Evolutionary conservation across 2,888 invertebrate species (phyloP).

Genomic region (Eupithecia exiguata): DNA sequence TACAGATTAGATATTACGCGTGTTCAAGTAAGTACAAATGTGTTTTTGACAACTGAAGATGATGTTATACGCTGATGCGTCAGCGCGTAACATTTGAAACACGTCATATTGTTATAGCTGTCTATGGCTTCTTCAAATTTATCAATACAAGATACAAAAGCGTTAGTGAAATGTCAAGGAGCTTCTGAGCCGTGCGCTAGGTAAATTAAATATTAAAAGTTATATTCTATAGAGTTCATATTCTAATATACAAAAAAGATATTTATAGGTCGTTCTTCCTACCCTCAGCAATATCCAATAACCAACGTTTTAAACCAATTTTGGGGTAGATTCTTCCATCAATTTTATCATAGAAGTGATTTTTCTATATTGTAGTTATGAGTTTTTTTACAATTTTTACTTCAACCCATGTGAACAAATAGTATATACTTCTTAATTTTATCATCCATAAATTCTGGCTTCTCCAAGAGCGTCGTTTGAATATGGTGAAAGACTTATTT

Average conservation of each 20-base stretch:
- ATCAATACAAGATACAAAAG: background rate
- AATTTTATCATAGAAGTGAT: background rate
- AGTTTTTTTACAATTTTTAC: background rate
- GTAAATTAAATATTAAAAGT: background rate
- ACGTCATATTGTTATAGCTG: background rate
- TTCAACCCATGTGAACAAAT: background rate
- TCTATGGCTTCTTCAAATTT: background rate
- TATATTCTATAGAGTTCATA: background rate
- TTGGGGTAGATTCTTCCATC: background rate
- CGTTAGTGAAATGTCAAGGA: background rate
- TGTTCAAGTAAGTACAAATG: background rate
- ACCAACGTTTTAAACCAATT: background rate
- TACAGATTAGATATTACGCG: background rate
- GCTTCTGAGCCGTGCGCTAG: background rate
- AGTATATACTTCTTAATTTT: background rate
- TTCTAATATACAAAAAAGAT: background rate
- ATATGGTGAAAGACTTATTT: slow-evolving; percentile 10
- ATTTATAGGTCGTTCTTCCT: background rate
- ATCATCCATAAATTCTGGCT: background rate
- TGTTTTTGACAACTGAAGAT: background rate
- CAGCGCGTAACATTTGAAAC: background rate
- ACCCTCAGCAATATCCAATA: background rate
- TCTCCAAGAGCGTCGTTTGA: background rate
- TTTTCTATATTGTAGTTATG: background rate
- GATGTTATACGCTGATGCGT: background rate